Conservation (phyloP, 2,797 vertebrate genomes). For the Eurystomus glaucurus region DNA sequence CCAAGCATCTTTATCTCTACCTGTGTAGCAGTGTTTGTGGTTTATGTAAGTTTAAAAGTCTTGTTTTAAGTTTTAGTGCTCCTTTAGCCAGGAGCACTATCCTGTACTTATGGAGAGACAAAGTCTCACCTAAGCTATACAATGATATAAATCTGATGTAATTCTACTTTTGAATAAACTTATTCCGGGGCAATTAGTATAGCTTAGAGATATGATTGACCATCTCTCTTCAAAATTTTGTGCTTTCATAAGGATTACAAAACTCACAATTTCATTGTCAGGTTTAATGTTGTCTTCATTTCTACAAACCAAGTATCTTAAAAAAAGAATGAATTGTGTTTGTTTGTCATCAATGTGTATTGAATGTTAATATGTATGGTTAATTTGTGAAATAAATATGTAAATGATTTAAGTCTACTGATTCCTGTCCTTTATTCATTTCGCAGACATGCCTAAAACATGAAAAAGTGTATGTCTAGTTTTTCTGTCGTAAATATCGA, state of each 20-base stretch:
- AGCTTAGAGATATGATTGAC: neutral
- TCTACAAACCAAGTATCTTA: neutral
- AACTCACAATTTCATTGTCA: neutral
- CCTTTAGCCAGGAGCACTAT: neutral
- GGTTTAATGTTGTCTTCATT: constrained; percentile 25
- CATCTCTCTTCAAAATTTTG: neutral
- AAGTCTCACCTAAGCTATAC: neutral
- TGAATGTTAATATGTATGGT: constrained; percentile 43
- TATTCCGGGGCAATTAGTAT: neutral
- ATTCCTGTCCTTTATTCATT: constrained; percentile 34
- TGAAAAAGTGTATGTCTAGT: neutral
- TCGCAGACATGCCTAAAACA: neutral
- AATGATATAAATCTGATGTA: neutral
- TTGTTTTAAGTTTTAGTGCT: neutral
- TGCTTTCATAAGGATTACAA: constrained; percentile 2
- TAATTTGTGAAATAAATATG: constrained; percentile 78
- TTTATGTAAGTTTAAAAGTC: neutral
- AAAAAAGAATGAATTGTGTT: neutral
- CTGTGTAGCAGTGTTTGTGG: neutral
- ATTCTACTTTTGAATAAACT: neutral
- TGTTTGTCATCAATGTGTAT: constrained; percentile 36
- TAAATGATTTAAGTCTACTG: neutral
- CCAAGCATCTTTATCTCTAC: neutral
- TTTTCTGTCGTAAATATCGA: neutral
- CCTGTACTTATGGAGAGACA: neutral